phyloP scores from a whole-genome alignment of 2,113 vertebrate species.

The Chionis minor region DNA sequence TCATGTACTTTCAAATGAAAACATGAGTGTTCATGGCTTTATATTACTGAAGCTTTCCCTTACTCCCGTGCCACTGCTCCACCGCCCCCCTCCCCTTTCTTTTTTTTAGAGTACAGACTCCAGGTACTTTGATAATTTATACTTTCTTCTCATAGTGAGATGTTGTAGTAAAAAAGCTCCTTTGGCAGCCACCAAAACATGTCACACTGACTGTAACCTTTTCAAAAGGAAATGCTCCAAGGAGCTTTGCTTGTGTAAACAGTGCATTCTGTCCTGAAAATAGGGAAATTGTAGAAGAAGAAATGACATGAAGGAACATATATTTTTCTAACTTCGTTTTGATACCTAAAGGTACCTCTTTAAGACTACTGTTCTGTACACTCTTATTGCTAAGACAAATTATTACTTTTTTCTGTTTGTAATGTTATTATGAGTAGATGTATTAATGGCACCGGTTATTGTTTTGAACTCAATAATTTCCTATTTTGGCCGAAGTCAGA shows the following conservation, averaged over 20 bases:
- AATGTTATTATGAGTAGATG: not conserved
- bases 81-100: not conserved
- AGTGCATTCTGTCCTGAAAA: constrained; percentile 2
- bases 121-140: constrained; percentile 33
- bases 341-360: not conserved
- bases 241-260: constrained; percentile 48
- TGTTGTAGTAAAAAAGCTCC: constrained; percentile 15
- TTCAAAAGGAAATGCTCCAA: constrained; percentile 60
- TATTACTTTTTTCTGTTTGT: not conserved
- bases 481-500: not conserved
- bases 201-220: constrained; percentile 51
- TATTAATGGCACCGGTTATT: not conserved
- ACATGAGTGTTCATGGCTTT: constrained; percentile 48
- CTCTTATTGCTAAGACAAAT: not conserved
- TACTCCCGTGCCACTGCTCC: not conserved
- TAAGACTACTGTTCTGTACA: not conserved
- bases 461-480: not conserved
- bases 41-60: constrained; percentile 48
- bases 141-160: constrained; percentile 36
- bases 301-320: not conserved
- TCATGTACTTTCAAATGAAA: constrained; percentile 59
- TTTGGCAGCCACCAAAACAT: constrained; percentile 37
- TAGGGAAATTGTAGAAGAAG: not conserved
- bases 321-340: not conserved
- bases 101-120: constrained; percentile 10